These are phyloP conservation scores for Charaxes varanes DNA, from an alignment of 1,140 invertebrate species.

Conservation along the genomic window DNA sequence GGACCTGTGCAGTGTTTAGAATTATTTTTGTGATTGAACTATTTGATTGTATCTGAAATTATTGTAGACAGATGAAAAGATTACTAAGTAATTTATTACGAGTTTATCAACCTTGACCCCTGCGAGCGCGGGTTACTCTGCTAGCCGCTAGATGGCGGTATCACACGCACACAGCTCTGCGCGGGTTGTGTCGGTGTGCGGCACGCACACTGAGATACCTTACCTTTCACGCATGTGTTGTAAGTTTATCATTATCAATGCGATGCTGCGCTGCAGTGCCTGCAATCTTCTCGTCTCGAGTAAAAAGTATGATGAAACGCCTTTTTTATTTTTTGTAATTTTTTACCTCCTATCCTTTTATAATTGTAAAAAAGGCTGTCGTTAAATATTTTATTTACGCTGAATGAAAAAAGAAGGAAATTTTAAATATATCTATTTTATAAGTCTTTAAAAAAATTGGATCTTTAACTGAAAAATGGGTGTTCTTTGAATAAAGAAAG, in stretches of 20 bases:
- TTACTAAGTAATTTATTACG: slow-evolving; percentile 58
- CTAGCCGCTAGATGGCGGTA: slow-evolving; percentile 55
- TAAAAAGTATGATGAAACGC: too few relatives aligned
- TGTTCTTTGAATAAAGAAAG: too few relatives aligned
- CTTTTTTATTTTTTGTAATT: too few relatives aligned
- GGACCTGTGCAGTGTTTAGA: neutral
- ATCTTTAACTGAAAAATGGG: too few relatives aligned
- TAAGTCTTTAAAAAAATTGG: too few relatives aligned
- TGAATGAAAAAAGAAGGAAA: too few relatives aligned
- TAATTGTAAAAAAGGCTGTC: too few relatives aligned
- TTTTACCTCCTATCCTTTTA: too few relatives aligned
- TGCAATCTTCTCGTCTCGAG: slow-evolving; percentile 6
- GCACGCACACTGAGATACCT: slow-evolving; percentile 35
- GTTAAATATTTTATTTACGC: too few relatives aligned
- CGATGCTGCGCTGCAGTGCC: slow-evolving; percentile 29
- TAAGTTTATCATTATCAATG: slow-evolving; percentile 39
- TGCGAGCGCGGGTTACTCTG: slow-evolving; percentile 18
- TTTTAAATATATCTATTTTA: too few relatives aligned
- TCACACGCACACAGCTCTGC: slow-evolving; percentile 34
- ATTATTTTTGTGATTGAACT: slow-evolving; percentile 18
- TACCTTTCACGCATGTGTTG: slow-evolving; percentile 14
- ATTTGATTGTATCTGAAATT: slow-evolving; percentile 9
- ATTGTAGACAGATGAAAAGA: slow-evolving; percentile 35
- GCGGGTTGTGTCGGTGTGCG: slow-evolving; percentile 31
- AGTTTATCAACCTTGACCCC: slow-evolving; percentile 64